These are phyloP conservation scores for Diadegma fenestrale DNA, from an alignment of 2,888 invertebrate species.

Conservation along the genomic window DNA sequence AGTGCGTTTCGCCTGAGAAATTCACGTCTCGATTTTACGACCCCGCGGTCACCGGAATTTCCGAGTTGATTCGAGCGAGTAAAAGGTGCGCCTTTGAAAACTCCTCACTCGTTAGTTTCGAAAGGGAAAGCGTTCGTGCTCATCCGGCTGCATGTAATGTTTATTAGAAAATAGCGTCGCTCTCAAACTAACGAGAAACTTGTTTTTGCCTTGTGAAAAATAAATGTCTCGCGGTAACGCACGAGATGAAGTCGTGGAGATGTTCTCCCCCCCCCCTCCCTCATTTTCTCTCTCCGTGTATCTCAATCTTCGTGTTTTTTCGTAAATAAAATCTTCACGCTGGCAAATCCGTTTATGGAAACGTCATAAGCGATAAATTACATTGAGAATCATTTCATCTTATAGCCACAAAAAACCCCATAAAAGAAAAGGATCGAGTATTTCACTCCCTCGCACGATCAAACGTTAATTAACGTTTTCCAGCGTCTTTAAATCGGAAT, in stretches of 20 bases:
- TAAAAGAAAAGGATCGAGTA: not conserved
- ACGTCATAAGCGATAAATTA: slow-evolving; percentile 38
- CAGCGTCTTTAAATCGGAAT: no score
- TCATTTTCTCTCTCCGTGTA: not conserved
- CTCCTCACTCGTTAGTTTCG: slow-evolving; percentile 41
- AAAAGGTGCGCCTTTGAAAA: slow-evolving; percentile 39
- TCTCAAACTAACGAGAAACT: slow-evolving; percentile 22
- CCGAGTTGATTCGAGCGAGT: slow-evolving; percentile 38
- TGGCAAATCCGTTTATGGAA: slow-evolving; percentile 23
- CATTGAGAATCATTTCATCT: slow-evolving; percentile 10
- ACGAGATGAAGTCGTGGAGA: slow-evolving; percentile 4
- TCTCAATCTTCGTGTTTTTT: not conserved
- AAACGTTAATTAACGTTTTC: slow-evolving; percentile 26
- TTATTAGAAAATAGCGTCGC: slow-evolving; percentile 41
- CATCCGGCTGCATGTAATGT: slow-evolving; percentile 49
- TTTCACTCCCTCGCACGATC: slow-evolving; percentile 16
- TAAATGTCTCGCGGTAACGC: not conserved
- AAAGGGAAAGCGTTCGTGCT: slow-evolving; percentile 65
- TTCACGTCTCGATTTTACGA: slow-evolving; percentile 48
- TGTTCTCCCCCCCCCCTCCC: not conserved
- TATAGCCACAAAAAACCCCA: not conserved
- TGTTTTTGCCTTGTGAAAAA: not conserved
- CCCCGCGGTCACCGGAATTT: slow-evolving; percentile 34
- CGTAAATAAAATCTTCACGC: slow-evolving; percentile 19
- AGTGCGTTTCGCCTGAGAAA: slow-evolving; percentile 37